Conservation (phyloP, 2,888 invertebrate species). For the Chymomyza fuscimana region DNA sequence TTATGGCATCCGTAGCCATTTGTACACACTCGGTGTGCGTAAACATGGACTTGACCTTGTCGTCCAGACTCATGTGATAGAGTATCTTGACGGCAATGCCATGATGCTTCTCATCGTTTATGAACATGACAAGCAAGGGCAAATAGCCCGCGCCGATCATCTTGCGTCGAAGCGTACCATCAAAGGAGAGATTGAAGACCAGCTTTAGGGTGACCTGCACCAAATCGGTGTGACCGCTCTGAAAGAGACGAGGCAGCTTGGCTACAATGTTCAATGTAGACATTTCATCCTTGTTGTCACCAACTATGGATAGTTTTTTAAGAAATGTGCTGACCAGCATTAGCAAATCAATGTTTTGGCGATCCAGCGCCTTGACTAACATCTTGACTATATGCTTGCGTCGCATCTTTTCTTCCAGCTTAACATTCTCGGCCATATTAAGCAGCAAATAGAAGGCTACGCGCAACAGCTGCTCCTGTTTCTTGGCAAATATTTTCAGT, state of each 20-base stretch:
- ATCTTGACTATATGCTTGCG: conserved; percentile 94
- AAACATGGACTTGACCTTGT: conserved; percentile 93
- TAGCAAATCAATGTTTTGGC: conserved; percentile 93
- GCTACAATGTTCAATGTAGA: conserved; percentile 89
- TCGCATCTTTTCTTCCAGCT: conserved; percentile 98
- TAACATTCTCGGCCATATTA: conserved; percentile 96
- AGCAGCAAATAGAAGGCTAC: conserved; percentile 95
- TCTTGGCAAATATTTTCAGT: conserved; percentile 89
- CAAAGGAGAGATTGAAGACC: conserved; percentile 97
- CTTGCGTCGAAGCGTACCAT: conserved; percentile 89
- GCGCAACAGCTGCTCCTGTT: conserved; percentile 94
- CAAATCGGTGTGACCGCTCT: conserved; percentile 82
- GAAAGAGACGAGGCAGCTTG: conserved; percentile 90
- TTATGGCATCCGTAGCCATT: conserved; percentile 88
- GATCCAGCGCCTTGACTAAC: conserved; percentile 92
- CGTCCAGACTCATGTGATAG: conserved; percentile 97
- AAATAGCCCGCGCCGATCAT: conserved; percentile 94
- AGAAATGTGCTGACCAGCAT: conserved; percentile 95
- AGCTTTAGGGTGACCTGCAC: conserved; percentile 90
- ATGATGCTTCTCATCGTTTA: conserved; percentile 91
- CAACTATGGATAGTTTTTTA: conserved; percentile 95
- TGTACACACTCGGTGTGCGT: conserved; percentile 96
- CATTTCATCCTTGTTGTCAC: conserved; percentile 97
- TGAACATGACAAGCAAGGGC: conserved; percentile 92
- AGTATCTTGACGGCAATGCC: conserved; percentile 89